Percentiles rank a stretch among this genome's conserved stretches.
These are phyloP conservation scores for Falco punctatus DNA, from an alignment of 2,113 vertebrate genomes.

Conservation along the genomic window DNA sequence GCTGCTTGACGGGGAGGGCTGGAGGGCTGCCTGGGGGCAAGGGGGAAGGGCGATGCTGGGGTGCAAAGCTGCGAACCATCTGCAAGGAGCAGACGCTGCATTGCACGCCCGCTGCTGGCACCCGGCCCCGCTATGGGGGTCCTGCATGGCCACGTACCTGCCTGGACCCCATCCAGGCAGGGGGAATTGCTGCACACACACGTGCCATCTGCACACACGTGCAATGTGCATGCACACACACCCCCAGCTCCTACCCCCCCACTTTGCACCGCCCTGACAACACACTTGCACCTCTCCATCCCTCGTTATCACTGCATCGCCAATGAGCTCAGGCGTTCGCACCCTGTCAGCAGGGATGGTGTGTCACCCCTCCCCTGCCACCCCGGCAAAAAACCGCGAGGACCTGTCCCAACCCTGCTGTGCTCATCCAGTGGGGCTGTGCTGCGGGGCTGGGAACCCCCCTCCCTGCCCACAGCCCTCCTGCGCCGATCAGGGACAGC, in stretches of 20 bases:
- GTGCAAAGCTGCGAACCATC: background rate
- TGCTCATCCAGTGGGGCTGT: background rate
- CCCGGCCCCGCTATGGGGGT: rapidly evolving
- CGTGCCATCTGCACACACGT: background rate
- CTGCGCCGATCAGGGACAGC: background rate
- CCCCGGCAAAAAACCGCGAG: background rate
- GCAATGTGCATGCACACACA: background rate
- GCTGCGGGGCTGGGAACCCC: background rate
- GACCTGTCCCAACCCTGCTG: background rate
- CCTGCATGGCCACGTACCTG: rapidly evolving
- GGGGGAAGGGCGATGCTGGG: background rate
- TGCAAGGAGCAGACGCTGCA: background rate
- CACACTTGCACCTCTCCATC: slow-evolving; percentile 25
- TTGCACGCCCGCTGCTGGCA: background rate
- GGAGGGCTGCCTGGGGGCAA: background rate
- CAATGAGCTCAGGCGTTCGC: slow-evolving; percentile 1
- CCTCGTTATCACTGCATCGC: slow-evolving; percentile 43
- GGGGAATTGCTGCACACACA: rapidly evolving
- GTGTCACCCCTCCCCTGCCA: background rate
- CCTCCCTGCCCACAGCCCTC: background rate
- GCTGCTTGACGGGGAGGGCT: background rate
- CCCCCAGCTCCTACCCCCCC: background rate
- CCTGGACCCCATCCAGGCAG: rapidly evolving
- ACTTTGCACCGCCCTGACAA: background rate
- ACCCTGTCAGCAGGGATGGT: background rate